phyloP scores from a whole-genome alignment of 1,140 invertebrate species.

The Zeugodacus cucurbitae region DNA sequence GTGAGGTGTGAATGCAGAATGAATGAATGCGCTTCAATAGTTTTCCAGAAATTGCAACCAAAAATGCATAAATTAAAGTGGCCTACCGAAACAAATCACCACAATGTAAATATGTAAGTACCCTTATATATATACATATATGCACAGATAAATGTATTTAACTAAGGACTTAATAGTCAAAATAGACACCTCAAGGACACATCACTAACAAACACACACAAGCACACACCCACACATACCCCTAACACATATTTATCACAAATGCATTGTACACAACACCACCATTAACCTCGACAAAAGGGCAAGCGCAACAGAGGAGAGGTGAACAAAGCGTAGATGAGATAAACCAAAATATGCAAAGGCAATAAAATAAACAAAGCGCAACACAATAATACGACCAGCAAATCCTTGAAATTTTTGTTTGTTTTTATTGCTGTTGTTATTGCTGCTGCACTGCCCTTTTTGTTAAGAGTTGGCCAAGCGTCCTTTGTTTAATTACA shows the following conservation, averaged over 20 bases:
- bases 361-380: conserved; percentile 21
- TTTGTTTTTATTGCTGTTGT: background rate
- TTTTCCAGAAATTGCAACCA: background rate
- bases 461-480: background rate
- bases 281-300: background rate
- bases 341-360: conserved; percentile 7
- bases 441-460: background rate
- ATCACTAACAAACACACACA: too few relatives aligned
- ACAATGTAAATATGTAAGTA: background rate
- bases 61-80: background rate
- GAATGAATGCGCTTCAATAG: background rate
- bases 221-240: background rate
- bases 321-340: background rate
- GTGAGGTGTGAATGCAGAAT: background rate
- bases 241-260: background rate
- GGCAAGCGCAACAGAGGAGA: background rate
- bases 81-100: conserved; percentile 7
- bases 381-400: background rate
- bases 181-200: background rate
- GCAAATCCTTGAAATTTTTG: background rate
- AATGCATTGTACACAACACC: background rate
- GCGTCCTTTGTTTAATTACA: background rate
- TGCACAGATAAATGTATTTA: background rate
- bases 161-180: background rate
- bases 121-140: background rate